These are phyloP conservation scores for Echeneis naucrates DNA, from an alignment of 2,797 vertebrate species.

Conservation along the genomic window DNA sequence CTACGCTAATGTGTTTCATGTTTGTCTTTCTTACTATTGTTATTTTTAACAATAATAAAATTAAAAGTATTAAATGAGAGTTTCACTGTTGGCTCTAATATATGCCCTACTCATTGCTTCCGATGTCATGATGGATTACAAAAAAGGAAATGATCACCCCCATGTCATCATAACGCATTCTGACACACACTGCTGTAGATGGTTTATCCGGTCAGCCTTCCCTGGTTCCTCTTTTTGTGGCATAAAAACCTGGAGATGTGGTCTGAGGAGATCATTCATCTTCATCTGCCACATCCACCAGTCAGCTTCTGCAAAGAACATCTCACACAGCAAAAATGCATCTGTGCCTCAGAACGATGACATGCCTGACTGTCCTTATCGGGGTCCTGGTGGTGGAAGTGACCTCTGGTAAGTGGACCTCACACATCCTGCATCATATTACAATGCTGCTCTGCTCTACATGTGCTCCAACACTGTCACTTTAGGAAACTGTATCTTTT, in stretches of 20 bases:
- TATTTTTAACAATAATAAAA: background rate
- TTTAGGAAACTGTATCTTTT: background rate
- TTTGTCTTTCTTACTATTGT: background rate
- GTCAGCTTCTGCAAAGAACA: slow-evolving; percentile 39
- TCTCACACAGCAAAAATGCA: slow-evolving; percentile 62
- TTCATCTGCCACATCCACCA: slow-evolving; percentile 27
- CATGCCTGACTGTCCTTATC: slow-evolving; percentile 52
- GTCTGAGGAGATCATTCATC: slow-evolving; percentile 36
- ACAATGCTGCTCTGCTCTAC: background rate
- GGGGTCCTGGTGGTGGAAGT: slow-evolving; percentile 41
- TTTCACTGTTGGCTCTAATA: no score
- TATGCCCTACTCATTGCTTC: background rate
- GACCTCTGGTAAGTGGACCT: slow-evolving; percentile 61
- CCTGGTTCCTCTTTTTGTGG: slow-evolving; percentile 68
- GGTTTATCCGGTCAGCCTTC: slow-evolving; percentile 13
- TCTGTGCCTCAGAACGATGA: slow-evolving; percentile 60
- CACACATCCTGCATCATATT: background rate
- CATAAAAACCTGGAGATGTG: slow-evolving; percentile 58
- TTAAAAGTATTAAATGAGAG: no score
- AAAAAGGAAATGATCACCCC: slow-evolving; percentile 34
- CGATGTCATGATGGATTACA: slow-evolving; percentile 15
- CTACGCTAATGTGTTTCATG: background rate
- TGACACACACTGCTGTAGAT: background rate
- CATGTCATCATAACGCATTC: background rate
- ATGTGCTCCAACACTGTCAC: no score